Conservation (phyloP, 2,797 vertebrate species). For the Synaphobranchus kaupii region DNA sequence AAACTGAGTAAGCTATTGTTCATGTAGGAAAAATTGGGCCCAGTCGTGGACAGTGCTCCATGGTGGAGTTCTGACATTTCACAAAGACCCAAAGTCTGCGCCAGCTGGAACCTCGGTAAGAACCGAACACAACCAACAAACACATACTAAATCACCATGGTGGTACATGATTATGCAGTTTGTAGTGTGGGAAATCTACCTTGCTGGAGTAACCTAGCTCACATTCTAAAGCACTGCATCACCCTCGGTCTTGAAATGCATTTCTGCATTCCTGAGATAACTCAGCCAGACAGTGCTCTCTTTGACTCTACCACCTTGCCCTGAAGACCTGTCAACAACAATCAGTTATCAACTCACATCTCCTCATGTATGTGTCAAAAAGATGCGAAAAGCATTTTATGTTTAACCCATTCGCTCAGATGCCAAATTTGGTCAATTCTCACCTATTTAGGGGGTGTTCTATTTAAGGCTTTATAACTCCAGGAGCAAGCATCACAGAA, state of each 20-base stretch:
- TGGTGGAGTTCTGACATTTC: constrained; percentile 88
- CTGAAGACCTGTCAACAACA: neutral
- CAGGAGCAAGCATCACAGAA: too few relatives aligned
- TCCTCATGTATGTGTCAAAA: neutral
- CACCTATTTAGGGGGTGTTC: too few relatives aligned
- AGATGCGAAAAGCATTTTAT: neutral
- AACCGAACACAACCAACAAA: neutral
- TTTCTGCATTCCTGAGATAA: neutral
- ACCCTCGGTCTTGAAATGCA: neutral
- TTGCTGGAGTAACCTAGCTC: neutral
- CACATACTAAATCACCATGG: neutral
- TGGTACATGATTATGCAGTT: neutral
- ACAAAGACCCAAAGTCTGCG: constrained; percentile 89
- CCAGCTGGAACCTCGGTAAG: constrained; percentile 75
- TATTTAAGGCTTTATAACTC: too few relatives aligned
- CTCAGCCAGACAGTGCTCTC: neutral
- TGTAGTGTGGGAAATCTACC: neutral
- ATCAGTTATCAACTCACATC: neutral
- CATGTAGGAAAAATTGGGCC: constrained; percentile 86
- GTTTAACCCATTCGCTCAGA: too few relatives aligned
- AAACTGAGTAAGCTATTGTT: neutral
- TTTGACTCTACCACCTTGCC: neutral
- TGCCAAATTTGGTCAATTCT: too few relatives aligned
- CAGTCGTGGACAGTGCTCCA: constrained; percentile 93
- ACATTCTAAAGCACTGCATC: constrained; percentile 4